These are phyloP conservation scores for Anadara kagoshimensis DNA, from an alignment of 1,140 invertebrate species.

Conservation along the genomic window DNA sequence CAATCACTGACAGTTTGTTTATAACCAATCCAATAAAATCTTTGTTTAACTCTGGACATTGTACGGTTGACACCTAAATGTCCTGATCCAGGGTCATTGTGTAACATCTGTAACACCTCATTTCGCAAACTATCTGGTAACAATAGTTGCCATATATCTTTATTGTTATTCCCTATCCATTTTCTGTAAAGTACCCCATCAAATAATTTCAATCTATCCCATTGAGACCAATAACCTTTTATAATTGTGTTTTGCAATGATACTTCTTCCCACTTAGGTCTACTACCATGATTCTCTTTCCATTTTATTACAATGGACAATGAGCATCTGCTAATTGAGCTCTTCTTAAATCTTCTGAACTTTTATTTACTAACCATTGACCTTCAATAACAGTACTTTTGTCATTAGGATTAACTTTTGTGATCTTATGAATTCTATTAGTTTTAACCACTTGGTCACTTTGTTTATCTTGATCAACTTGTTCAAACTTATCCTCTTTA, in stretches of 20 bases:
- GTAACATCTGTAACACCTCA: constrained; percentile 10
- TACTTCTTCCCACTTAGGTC: not conserved
- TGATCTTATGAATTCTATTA: no score
- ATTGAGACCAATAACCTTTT: constrained; percentile 10
- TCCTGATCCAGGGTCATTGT: constrained; percentile 14
- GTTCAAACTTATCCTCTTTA: no score
- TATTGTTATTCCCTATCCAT: not conserved
- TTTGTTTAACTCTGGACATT: constrained; percentile 5
- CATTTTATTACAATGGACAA: no score
- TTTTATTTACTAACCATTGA: no score
- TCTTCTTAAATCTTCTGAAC: no score
- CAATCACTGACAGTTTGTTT: not conserved
- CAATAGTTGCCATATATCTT: constrained; percentile 7
- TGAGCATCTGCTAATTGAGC: no score
- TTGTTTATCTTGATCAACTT: no score
- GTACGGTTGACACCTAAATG: constrained; percentile 33
- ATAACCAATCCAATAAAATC: not conserved
- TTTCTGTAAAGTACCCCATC: constrained; percentile 7
- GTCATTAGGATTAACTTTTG: no score
- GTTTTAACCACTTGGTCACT: no score
- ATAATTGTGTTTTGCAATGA: not conserved
- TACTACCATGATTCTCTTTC: not conserved
- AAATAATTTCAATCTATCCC: not conserved
- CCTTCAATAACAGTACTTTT: no score
- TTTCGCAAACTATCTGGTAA: not conserved